Evolutionary conservation across 1,140 invertebrate species (phyloP), one percentile per base, ranked within the genome.

Genomic region (Papilio machaon): DNA sequence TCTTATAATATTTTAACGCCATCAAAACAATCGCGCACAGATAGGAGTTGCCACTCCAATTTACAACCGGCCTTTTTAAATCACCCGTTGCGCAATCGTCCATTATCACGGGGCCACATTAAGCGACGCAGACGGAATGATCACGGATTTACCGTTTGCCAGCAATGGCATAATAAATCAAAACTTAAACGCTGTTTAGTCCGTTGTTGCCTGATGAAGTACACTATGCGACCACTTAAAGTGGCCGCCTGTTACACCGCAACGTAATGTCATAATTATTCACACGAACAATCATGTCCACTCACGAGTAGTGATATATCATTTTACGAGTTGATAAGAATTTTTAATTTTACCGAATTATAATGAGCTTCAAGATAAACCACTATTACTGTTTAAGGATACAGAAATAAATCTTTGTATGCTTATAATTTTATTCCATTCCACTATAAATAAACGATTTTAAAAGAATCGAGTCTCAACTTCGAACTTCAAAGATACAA

Each of bases 121-220:
- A 67, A 46, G 54, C 77, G 74, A 78, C 49, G 49, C 73, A 46
- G 74, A 43, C 46, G 74, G 82, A 86, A 80, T 82, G 84, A 87
- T 83, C 85, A 83, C 83, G 81, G 78, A 77, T 90, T 88, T 86
- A 90, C 90, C 90, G 90, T 91, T 90, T 86, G 80, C 82, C 83
- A 77, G 82, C 85, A 85, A 85, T 85, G 86, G 85, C 82, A 80
- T 88, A 90, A 91, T 93, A 92, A 93, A 93, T 93, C 91, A 93
- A 88, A 92, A 88, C 84, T 91, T 91, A 89, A 92, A 92, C 84
- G 87, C 86, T 78, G 73, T 84, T 85, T 87, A 87, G 87, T 88
- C 87, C 82, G 86, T 86, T 81, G 83, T 82, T 84, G 73, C 79
- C 87, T 84, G 86, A 85, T 84, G 89, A 87, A 85, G 85, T 87